Percentiles rank a stretch among this genome's conserved stretches.
Evolutionary conservation across 1,140 invertebrate species (phyloP).

Genomic region (Telenomus remus): DNA sequence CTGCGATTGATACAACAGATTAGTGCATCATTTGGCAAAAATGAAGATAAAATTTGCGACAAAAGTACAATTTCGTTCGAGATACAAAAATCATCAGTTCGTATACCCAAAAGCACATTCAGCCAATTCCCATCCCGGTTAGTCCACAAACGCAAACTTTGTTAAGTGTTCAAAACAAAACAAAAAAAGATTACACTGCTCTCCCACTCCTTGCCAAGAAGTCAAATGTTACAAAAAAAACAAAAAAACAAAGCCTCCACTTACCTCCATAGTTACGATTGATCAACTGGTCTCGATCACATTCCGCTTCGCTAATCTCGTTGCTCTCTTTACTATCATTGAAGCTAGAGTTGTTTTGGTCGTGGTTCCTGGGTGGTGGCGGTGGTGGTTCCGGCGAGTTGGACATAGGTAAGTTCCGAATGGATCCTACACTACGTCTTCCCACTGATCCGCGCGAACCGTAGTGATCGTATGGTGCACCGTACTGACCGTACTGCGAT

Average conservation of each 20-base stretch:
- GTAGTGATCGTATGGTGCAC: slow-evolving; percentile 90
- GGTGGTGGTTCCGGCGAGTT: slow-evolving; percentile 88
- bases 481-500: slow-evolving; percentile 86
- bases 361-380: slow-evolving; percentile 85
- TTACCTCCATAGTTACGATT: slow-evolving; percentile 85
- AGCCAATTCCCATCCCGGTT: slow-evolving; percentile 2
- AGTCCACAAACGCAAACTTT: slow-evolving; percentile 18
- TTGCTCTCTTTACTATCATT: slow-evolving; percentile 95
- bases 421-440: slow-evolving; percentile 82
- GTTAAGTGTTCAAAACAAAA: slow-evolving; percentile 5
- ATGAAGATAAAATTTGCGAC: not conserved
- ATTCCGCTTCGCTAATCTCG: slow-evolving; percentile 94
- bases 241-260: slow-evolving; percentile 60
- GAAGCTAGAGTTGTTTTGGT: slow-evolving; percentile 84
- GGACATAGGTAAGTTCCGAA: slow-evolving; percentile 80
- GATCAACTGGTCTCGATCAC: slow-evolving; percentile 86
- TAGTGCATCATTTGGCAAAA: no score
- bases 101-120: slow-evolving; percentile 12
- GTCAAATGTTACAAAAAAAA: not conserved
- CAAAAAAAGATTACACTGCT: slow-evolving; percentile 14
- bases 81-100: slow-evolving; percentile 47
- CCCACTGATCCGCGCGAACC: slow-evolving; percentile 87
- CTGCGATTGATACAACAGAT: no score
- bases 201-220: slow-evolving; percentile 36
- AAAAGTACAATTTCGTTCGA: slow-evolving; percentile 24